Conservation (phyloP, 2,888 invertebrate genomes). For the Halictus ligatus region DNA sequence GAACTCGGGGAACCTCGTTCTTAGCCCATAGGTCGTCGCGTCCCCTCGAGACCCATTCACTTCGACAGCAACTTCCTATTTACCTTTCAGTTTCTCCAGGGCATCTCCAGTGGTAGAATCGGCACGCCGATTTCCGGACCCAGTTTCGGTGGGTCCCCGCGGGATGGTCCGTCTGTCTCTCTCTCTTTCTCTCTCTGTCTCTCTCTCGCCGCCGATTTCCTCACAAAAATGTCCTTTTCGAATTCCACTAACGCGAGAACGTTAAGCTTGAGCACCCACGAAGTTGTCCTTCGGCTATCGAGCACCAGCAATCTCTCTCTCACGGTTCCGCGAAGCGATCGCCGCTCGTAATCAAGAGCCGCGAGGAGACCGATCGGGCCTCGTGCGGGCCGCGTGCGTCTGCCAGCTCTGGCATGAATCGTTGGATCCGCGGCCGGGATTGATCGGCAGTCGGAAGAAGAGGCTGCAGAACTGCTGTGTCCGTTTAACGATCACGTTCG, state of each 20-base stretch:
- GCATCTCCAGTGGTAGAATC: background rate
- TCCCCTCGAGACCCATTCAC: background rate
- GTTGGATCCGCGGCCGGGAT: background rate
- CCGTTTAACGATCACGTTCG: background rate
- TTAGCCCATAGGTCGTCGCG: background rate
- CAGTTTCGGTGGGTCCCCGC: background rate
- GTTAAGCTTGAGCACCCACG: background rate
- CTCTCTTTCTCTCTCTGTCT: too few species aligned
- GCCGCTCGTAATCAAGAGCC: background rate
- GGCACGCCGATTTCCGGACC: background rate
- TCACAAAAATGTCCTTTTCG: slow-evolving; percentile 6
- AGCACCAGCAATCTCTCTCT: slow-evolving; percentile 20
- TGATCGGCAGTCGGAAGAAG: background rate
- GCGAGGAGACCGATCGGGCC: slow-evolving; percentile 19
- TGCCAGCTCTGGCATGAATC: background rate
- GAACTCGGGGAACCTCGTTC: background rate
- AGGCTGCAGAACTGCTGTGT: background rate
- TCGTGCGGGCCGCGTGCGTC: slow-evolving; percentile 16
- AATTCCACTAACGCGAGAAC: slow-evolving; percentile 8
- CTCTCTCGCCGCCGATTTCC: too few species aligned
- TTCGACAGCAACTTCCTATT: slow-evolving; percentile 6
- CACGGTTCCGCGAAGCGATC: slow-evolving; percentile 40
- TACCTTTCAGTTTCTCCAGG: slow-evolving; percentile 22
- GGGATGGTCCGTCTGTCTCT: too few species aligned
- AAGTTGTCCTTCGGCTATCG: slow-evolving; percentile 10